Percentiles rank a stretch among this genome's conserved stretches.
These are phyloP conservation scores for Seriola quinqueradiata DNA, from an alignment of 2,113 vertebrate species.

Conservation along the genomic window DNA sequence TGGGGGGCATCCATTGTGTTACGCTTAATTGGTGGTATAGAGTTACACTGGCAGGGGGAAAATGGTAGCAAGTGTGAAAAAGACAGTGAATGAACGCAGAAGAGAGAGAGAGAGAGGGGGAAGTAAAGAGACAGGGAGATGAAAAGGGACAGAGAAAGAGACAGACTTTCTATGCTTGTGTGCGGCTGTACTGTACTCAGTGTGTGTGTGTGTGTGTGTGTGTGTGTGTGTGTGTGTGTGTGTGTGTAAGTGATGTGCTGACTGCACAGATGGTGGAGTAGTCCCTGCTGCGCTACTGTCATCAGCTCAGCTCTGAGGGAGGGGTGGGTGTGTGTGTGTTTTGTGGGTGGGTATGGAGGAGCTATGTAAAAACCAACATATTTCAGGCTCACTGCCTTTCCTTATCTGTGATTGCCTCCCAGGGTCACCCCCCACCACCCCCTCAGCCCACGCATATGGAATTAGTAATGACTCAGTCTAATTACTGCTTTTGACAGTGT, in stretches of 20 bases:
- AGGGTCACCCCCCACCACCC: slow-evolving; percentile 41
- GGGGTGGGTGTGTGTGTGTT: slow-evolving; percentile 46
- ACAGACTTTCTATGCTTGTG: slow-evolving; percentile 40
- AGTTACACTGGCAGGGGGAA: slow-evolving; percentile 61
- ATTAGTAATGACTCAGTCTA: slow-evolving; percentile 47
- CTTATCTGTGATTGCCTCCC: slow-evolving; percentile 55
- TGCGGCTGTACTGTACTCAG: slow-evolving; percentile 18
- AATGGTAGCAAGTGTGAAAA: slow-evolving; percentile 44
- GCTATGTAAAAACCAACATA: slow-evolving; percentile 67
- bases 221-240: slow-evolving; percentile 37
- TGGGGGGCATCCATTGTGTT: slow-evolving; percentile 72
- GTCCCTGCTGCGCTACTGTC: slow-evolving; percentile 84
- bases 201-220: slow-evolving; percentile 42
- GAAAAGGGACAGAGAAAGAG: slow-evolving; percentile 33
- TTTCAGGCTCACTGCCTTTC: slow-evolving; percentile 70
- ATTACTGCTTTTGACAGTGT: slow-evolving; percentile 46
- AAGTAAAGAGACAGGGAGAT: slow-evolving; percentile 37
- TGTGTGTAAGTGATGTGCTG: slow-evolving; percentile 78
- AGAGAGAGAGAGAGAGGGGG: not conserved
- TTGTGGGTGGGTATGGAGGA: slow-evolving; percentile 47
- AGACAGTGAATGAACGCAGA: slow-evolving; percentile 47
- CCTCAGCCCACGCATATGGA: slow-evolving; percentile 45
- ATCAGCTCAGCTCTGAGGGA: slow-evolving; percentile 70
- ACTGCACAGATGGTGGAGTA: slow-evolving; percentile 84
- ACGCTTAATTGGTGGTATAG: slow-evolving; percentile 78